These are phyloP conservation scores for Protaetia brevitarsis DNA, from an alignment of 1,140 invertebrate genomes.

Conservation along the genomic window DNA sequence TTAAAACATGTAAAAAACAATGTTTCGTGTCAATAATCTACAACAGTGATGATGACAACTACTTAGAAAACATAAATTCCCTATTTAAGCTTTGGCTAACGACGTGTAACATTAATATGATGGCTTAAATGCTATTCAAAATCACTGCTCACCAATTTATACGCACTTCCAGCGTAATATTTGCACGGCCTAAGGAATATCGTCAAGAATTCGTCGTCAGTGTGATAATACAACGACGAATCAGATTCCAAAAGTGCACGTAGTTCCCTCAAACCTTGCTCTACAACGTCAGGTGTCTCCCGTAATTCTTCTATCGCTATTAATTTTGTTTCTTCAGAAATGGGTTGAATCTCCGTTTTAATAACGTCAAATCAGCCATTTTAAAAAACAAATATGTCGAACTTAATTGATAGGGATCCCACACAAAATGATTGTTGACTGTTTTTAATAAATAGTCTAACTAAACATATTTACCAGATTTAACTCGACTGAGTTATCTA, in stretches of 20 bases:
- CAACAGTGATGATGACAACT: slow-evolving; percentile 51
- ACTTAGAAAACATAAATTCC: slow-evolving; percentile 30
- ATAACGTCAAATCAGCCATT: slow-evolving; percentile 4
- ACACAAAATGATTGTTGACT: background rate
- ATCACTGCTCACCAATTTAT: slow-evolving; percentile 65
- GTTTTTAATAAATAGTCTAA: background rate
- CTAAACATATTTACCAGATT: background rate
- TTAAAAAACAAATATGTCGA: no score
- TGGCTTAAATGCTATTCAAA: background rate
- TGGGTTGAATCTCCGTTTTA: slow-evolving; percentile 16
- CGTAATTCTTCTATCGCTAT: slow-evolving; percentile 62
- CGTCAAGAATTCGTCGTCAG: slow-evolving; percentile 68
- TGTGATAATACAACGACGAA: slow-evolving; percentile 57
- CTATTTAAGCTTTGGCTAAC: background rate
- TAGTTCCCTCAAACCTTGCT: slow-evolving; percentile 56
- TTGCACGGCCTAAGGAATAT: slow-evolving; percentile 74
- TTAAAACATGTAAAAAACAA: no score
- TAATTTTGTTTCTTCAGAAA: slow-evolving; percentile 47
- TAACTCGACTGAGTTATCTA: background rate
- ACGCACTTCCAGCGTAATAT: slow-evolving; percentile 71
- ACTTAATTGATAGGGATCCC: no score
- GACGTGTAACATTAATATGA: no score
- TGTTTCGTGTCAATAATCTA: no score
- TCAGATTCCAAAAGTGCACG: slow-evolving; percentile 59
- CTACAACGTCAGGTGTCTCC: slow-evolving; percentile 61